Evolutionary conservation across 2,888 invertebrate species (phyloP), one percentile per base, ranked within the genome.

Genomic region (Anagyrus pseudococci): DNA sequence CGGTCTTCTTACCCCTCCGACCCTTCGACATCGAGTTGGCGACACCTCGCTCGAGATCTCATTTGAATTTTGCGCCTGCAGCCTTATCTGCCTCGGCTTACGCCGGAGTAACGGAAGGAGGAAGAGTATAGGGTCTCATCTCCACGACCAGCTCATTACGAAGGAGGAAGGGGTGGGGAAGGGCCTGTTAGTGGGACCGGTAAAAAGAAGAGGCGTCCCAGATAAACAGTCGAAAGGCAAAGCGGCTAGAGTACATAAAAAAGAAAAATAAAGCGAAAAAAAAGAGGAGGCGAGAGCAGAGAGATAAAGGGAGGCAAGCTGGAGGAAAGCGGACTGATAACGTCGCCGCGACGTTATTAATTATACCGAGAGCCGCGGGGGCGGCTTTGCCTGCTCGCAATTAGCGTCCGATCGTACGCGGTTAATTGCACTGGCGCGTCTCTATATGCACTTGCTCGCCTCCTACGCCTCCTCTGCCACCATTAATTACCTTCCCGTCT

Each of bases 321-420:
- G 8, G 41, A 29, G 13, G 33, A 48, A 48, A 50, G 25, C 58
- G 61, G 43, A 55, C 68, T 67, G 77, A 77, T 77, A 77, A 71
- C 71, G 74, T 74, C 75, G 72, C 71, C 6, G 70, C 69, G 67
- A 15, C 68, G 71, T 76, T 75, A 76, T 77, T 77, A 77, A 78
- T 76, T 73, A 74, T 71, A 67, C 54, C 55, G 57, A 37, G 47
- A 43, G 23, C 44, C 2, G 37, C 23, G 23, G 15, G 44, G 1
- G 53, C 52, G 67, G 69, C 72, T 73, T 72, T 68, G 73, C 72
- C 71, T 75, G 73, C 73, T 75, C 70, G 76, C 73, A 75, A 78
- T 78, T 77, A 77, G 75, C 72, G 71, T 70, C 70, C 70, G 72
- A 76, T 76, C 75, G 71, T 69, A 75, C 72, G 72, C 70, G 69